Base-by-base conservation (phyloP, 53 echinoderm and acorn worm species). In the Astropecten irregularis region DNA sequence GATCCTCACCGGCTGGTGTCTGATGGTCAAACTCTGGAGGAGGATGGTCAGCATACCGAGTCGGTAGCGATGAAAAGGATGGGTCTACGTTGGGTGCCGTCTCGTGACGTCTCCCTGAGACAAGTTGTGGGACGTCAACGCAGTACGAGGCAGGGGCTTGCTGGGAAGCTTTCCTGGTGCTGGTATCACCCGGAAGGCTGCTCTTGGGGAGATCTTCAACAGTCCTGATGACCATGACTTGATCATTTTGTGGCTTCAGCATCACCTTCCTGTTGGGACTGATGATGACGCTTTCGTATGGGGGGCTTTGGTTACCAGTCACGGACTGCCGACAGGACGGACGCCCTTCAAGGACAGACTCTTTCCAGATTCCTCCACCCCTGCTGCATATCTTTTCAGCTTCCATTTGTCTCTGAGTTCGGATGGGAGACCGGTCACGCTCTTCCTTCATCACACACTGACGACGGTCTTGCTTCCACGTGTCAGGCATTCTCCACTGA, bases 141-240 rank as follows among this genome's bases (percentile, higher is more conserved):
- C n/a, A n/a, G n/a, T n/a, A n/a, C n/a, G n/a, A n/a, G n/a, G n/a
- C n/a, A n/a, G n/a, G n/a, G n/a, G n/a, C n/a, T n/a, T n/a, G n/a
- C n/a, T n/a, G n/a, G n/a, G n/a, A n/a, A n/a, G n/a, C n/a, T n/a
- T n/a, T n/a, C n/a, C n/a, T n/a, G n/a, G n/a, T n/a, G n/a, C n/a
- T n/a, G n/a, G 59, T 21, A 8, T 14, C 21, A 9, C 30, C 28
- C 0, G 59, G 28, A 30, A 31, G 30, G 5, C 9, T 11, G 15
- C 59, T 23, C 0, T 21, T 18, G 11, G 9, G 30, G 11, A 30
- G 26, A 10, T 58, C 30, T 29, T 16, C n/a, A 3, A 31, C 21
- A 19, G 59, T 30, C 59, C 59, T 58, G 59, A 58, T 58, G 10
- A 58, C 59, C n/a, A n/a, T n/a, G n/a, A n/a, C n/a, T 58, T 28